Percentiles rank a stretch among this genome's conserved stretches.
These are phyloP conservation scores for Tupaia tana DNA, from an alignment of 2,113 vertebrate species.

Conservation along the genomic window DNA sequence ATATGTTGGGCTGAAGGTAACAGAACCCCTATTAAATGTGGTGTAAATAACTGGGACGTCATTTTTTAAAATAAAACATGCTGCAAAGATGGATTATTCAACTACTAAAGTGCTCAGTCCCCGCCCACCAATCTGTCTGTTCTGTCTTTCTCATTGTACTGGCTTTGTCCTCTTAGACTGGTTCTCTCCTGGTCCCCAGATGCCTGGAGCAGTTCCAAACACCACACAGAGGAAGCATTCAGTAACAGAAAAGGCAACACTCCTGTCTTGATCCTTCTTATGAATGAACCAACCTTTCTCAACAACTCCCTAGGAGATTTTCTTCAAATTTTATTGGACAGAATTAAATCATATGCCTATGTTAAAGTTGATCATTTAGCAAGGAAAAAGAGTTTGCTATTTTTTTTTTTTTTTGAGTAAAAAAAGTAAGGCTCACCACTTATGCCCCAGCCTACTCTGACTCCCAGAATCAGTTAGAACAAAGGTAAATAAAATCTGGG, in stretches of 20 bases:
- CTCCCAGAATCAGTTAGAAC: background rate
- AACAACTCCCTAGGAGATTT: background rate
- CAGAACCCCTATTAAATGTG: background rate
- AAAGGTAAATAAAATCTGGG: background rate
- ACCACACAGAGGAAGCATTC: background rate
- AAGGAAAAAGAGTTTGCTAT: background rate
- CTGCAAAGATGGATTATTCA: background rate
- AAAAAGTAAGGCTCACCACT: background rate
- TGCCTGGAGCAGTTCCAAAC: background rate
- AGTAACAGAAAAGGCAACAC: background rate
- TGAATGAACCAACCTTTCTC: background rate
- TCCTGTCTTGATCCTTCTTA: fast-evolving
- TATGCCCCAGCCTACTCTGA: background rate
- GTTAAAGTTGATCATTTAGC: background rate
- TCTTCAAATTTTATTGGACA: background rate
- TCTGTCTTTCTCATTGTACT: background rate
- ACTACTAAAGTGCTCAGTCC: fast-evolving
- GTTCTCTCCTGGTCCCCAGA: background rate
- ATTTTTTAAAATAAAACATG: background rate
- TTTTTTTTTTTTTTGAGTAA: background rate
- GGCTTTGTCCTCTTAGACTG: background rate
- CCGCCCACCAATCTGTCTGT: background rate
- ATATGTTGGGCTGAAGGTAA: background rate
- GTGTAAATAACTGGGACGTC: background rate
- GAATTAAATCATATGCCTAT: background rate